A percentile compares a stretch with the other conserved stretches of the same genome.
These are phyloP conservation scores for Nephrocerus scutellatus DNA, from an alignment of 2,888 invertebrate genomes.

Conservation along the genomic window DNA sequence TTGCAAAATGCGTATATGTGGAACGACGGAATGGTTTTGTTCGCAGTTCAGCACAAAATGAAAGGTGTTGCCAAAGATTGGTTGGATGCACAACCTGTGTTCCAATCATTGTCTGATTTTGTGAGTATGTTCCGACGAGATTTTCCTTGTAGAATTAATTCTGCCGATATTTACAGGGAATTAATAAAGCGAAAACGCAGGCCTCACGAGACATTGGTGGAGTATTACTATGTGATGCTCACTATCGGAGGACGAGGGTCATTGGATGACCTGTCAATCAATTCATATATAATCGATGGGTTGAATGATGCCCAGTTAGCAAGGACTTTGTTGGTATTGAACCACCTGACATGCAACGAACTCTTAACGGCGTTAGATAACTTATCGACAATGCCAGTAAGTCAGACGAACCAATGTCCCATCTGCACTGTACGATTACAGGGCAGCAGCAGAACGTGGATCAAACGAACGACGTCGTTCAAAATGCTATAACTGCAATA, in stretches of 20 bases:
- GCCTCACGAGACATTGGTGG: conserved; percentile 10
- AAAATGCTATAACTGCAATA: too few relatives aligned
- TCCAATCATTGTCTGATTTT: conserved; percentile 7
- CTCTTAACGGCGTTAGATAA: conserved; percentile 17
- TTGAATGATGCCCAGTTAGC: conserved; percentile 18
- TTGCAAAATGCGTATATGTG: conserved; percentile 4
- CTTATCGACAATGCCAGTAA: conserved; percentile 3
- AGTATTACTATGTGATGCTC: conserved; percentile 22
- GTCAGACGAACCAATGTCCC: too few relatives aligned
- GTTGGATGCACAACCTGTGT: conserved; percentile 10
- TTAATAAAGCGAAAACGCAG: conserved; percentile 11
- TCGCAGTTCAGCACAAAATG: conserved; percentile 9
- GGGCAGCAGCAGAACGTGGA: too few relatives aligned
- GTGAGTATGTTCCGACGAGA: not conserved
- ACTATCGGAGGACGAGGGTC: conserved; percentile 15
- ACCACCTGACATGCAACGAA: conserved; percentile 13
- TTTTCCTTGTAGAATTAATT: conserved; percentile 12
- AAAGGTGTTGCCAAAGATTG: conserved; percentile 8
- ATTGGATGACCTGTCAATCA: conserved; percentile 19
- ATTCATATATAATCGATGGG: conserved; percentile 19
- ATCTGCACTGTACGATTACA: too few relatives aligned
- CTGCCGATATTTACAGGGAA: conserved; percentile 15
- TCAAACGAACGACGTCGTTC: too few relatives aligned
- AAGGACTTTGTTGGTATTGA: conserved; percentile 16
- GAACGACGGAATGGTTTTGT: conserved; percentile 7